phyloP scores from a whole-genome alignment of 2,888 invertebrate genomes.

The Caenorhabditis imperialis region DNA sequence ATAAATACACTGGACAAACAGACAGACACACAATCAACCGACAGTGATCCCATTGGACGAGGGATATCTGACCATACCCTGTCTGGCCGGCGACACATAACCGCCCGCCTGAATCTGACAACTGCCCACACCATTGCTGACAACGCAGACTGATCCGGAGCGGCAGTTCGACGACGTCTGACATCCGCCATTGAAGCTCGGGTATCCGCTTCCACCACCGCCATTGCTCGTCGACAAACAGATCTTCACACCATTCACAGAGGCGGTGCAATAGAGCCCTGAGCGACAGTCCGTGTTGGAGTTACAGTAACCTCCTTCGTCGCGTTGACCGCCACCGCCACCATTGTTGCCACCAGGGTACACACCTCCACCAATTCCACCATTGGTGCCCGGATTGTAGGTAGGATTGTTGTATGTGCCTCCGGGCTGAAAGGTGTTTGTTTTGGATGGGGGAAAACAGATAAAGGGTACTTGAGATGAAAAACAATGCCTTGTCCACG shows the following conservation, averaged over 20 bases:
- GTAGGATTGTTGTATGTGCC: slow-evolving; percentile 10
- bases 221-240: slow-evolving; percentile 37
- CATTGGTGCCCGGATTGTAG: too few relatives aligned
- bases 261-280: slow-evolving; percentile 39
- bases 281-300: slow-evolving; percentile 26
- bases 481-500: too few relatives aligned
- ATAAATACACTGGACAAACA: neutral
- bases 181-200: slow-evolving; percentile 11
- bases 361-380: slow-evolving; percentile 40
- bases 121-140: slow-evolving; percentile 29
- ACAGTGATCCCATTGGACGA: slow-evolving; percentile 32
- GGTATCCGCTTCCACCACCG: slow-evolving; percentile 17
- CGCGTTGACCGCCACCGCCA: slow-evolving; percentile 21
- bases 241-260: slow-evolving; percentile 51
- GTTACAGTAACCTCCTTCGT: slow-evolving; percentile 39
- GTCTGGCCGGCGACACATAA: slow-evolving; percentile 36
- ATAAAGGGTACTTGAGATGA: too few relatives aligned
- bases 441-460: too few relatives aligned
- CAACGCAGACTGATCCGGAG: slow-evolving; percentile 25
- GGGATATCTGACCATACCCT: slow-evolving; percentile 49
- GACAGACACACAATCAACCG: slow-evolving; percentile 7
- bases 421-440: neutral
- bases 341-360: slow-evolving; percentile 20
- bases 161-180: slow-evolving; percentile 21
- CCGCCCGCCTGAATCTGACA: slow-evolving; percentile 49